Evolutionary conservation across 2,888 invertebrate species (phyloP), one percentile per base, ranked within the genome.

Genomic region (Vannuccia rotundouncinata): DNA sequence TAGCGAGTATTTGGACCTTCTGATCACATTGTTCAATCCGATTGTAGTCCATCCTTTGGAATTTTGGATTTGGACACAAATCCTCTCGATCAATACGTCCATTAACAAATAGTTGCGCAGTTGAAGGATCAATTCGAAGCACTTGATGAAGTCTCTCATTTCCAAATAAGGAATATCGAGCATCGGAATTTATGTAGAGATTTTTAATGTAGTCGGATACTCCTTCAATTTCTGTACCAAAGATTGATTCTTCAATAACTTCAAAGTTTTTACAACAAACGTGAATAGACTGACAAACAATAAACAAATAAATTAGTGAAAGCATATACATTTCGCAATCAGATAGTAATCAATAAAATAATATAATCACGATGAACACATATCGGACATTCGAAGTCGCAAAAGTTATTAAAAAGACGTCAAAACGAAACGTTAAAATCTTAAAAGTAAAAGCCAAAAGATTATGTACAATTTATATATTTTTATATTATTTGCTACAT

Each of bases 161-260:
- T 74, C 60, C 78, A 60, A 78, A 28, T n/a, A 78, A 59, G 17
- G 13, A 13, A 25, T 28, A 25, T 2, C 25, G n/a, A 13, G 59
- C 27, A 5, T 59, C 25, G 1, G 1, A 1, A 27, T 74, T 0
- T 10, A 78, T 1, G 1, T 60, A 1, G 1, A 1, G 1, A 1
- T 2, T 59, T 28, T 78, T 78, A 13, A 78, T 60, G 27, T 78
- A 60, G n/a, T 59, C 27, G 25, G 59, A 25, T 22, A 78, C 29
- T 22, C 60, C 78, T 59, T 59, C 78, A 25, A 78, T 66, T 78
- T 78, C 78, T 1, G 78, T 78, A 2, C 66, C 66, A 45, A 59
- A 59, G 10, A 28, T 27, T n/a, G 25, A 29, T 25, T 78, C 78
- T 45, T 78, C 78, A 1, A n/a, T 27, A 1, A 78, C 59, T 59